These are phyloP conservation scores for Pterocles burchelli DNA, from an alignment of 2,113 vertebrate species.

Conservation along the genomic window DNA sequence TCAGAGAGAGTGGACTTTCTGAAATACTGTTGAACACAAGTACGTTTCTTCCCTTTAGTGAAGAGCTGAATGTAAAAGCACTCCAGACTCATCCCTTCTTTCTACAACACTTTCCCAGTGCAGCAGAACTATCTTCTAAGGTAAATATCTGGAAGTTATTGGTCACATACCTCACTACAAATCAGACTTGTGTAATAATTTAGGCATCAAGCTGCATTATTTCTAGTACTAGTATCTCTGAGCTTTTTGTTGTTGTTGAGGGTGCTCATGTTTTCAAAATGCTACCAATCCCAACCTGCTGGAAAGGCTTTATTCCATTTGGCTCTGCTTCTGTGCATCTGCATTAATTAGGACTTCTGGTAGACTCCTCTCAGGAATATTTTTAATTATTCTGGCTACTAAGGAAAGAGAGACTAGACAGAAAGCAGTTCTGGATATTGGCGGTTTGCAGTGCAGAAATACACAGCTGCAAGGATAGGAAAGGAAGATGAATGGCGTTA, in stretches of 20 bases:
- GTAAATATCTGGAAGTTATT: conserved; percentile 24
- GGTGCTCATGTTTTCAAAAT: not conserved
- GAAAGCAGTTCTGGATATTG: not conserved
- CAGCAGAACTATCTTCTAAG: conserved; percentile 74
- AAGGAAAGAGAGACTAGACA: not conserved
- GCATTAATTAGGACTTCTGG: not conserved
- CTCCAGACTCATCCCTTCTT: conserved; percentile 75
- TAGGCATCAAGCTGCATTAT: not conserved
- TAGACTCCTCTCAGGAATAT: not conserved
- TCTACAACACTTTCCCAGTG: conserved; percentile 66
- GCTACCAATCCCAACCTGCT: not conserved
- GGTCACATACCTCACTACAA: not conserved
- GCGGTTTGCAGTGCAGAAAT: not conserved
- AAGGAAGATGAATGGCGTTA: not conserved
- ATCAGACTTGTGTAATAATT: not conserved
- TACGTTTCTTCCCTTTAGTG: conserved; percentile 70
- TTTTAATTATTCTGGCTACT: not conserved
- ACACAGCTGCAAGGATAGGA: not conserved
- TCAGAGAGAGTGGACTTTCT: not conserved
- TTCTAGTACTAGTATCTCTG: not conserved
- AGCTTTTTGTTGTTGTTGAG: not conserved
- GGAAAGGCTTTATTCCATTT: not conserved
- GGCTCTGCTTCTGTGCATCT: not conserved
- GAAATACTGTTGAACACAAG: not conserved
- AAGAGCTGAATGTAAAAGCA: conserved; percentile 77